Evolutionary conservation across 2,888 invertebrate genomes (phyloP), one percentile per base, ranked within the genome.

Genomic region (Andrena minutula): DNA sequence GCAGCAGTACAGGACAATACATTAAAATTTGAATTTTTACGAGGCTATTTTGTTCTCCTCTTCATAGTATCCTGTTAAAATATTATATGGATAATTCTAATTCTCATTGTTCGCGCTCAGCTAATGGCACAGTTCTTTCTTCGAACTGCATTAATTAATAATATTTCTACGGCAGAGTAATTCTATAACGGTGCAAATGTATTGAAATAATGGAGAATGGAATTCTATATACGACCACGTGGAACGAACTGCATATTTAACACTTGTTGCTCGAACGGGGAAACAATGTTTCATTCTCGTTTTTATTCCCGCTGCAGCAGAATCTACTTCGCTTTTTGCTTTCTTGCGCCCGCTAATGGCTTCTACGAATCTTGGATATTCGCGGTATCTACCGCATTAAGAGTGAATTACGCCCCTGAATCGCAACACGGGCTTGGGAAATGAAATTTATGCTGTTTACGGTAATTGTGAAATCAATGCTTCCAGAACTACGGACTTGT

Each of bases 251-350:
- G 41, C 60, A 41, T 79, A 47, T 63, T 79, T 64, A 65, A 61
- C 77, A 79, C 79, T 79, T 79, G 79, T 71, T 79, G 71, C 77
- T 66, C 32, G n/a, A 60, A 65, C 64, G 51, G 10, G 47, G 47
- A 12, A 41, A 32, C 56, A 65, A 72, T 63, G 75, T 64, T 79
- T 75, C 26, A 35, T 20, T 56, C 47, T 12, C 10, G 47, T 60
- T 64, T 58, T 64, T 63, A 12, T 60, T 35, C 32, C 5, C 5
- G 47, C 41, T 20, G 8, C 28, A 47, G 30, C 32, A 32, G 20
- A 30, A 47, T 49, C 60, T 20, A 60, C 26, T 60, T 60, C 26
- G 41, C 20, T 51, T 35, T 51, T 35, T 35, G 10, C 26, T 56
- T 47, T 32, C 73, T 74, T 41, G 47, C 41, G 53, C 2, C 5